Evolutionary conservation across 2,113 vertebrate species (phyloP), one percentile per base, ranked within the genome.

Genomic region (Syrrhaptes paradoxus): DNA sequence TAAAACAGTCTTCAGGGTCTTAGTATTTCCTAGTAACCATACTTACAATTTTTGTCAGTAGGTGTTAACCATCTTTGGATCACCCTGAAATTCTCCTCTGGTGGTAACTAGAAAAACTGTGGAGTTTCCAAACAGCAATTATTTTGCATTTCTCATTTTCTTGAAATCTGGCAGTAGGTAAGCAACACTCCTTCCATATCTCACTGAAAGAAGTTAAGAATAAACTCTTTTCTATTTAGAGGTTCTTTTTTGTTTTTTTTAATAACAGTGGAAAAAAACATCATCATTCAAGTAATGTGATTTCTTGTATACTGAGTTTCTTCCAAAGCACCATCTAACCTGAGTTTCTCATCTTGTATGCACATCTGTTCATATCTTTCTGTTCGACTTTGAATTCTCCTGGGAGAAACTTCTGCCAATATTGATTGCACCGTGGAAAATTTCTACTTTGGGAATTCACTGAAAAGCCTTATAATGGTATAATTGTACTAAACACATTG

Each of bases 391-490:
- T 72, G 70, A 59, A 43, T 41, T 91, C 45, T 70, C 4, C 16
- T 54, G 84, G 21, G 81, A 71, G 31, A 70, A 57, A 58, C 38
- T 45, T 62, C 28, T 73, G 71, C 67, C 62, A 85, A 14, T 28
- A 36, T 29, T 36, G 54, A 46, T 38, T 32, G 19, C 58, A 82
- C 38, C 20, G 2, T 2, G 20, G 25, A 28, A 58, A 65, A 89
- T 82, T 66, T 70, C 78, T 76, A 16, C 58, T 73, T 41, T 76
- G 75, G 54, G 78, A 93, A 66, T 90, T 89, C 25, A 70, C 41
- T 67, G 45, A 18, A 61, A 80, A 20, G 2, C 7, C 63, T 82
- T 58, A 18, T 29, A 57, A 31, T 24, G 34, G 3, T 82, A 22
- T 29, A 61, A 82, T 21, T 34, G 29, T 8, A 13, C 32, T 32